A percentile compares a stretch with the other conserved stretches of the same genome.
These are phyloP conservation scores for Perccottus glenii DNA, from an alignment of 2,113 vertebrate genomes.

Conservation along the genomic window DNA sequence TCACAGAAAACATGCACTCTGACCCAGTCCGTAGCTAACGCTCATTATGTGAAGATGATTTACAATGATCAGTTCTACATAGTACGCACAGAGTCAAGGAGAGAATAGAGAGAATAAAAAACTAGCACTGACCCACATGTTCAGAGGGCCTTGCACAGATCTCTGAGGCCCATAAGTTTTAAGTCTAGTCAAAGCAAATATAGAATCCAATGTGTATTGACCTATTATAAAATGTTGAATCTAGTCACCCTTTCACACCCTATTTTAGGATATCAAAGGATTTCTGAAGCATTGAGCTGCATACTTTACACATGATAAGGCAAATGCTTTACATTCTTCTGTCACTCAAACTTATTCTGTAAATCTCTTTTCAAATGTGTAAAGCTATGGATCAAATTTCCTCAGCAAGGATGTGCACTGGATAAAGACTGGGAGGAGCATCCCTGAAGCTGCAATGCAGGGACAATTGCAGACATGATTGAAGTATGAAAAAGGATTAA, in stretches of 20 bases:
- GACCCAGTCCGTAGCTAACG: slow-evolving; percentile 48
- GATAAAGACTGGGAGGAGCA: background rate
- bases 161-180: slow-evolving; percentile 36
- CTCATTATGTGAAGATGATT: slow-evolving; percentile 53
- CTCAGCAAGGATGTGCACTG: background rate
- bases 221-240: slow-evolving; percentile 25
- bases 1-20: slow-evolving; percentile 19
- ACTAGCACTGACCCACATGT: slow-evolving; percentile 40
- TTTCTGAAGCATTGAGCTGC: slow-evolving; percentile 14
- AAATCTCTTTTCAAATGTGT: slow-evolving; percentile 22
- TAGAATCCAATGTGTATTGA: slow-evolving; percentile 28
- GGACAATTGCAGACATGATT: background rate
- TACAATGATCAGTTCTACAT: slow-evolving; percentile 52
- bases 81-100: slow-evolving; percentile 24
- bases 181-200: slow-evolving; percentile 61
- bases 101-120: slow-evolving; percentile 28
- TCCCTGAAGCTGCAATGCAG: background rate
- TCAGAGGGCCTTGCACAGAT: slow-evolving; percentile 21
- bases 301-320: slow-evolving; percentile 25
- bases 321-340: slow-evolving; percentile 34
- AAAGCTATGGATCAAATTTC: slow-evolving; percentile 21
- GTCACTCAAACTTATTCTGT: slow-evolving; percentile 11
- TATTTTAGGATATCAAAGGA: slow-evolving; percentile 16
- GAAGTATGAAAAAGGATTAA: too few species aligned
- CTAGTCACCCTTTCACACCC: slow-evolving; percentile 1